A percentile compares a stretch with the other conserved stretches of the same genome.
Conservation (phyloP, 2,113 vertebrate species). For the Scomber japonicus region DNA sequence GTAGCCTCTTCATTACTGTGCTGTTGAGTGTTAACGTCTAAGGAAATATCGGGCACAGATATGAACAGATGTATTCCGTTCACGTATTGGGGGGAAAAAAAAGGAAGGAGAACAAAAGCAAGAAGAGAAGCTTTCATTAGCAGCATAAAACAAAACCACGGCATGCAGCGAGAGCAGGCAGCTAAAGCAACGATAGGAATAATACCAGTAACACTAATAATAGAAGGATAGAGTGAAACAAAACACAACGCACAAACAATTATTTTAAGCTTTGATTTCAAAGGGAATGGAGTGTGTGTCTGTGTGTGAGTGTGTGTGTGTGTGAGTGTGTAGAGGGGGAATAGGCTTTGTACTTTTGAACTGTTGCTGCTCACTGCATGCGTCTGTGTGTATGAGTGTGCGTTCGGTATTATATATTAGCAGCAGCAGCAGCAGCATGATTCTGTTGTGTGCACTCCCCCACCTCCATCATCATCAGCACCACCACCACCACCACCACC, state of each 20-base stretch:
- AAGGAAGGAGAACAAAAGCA: slow-evolving; percentile 71
- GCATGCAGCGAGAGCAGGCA: slow-evolving; percentile 67
- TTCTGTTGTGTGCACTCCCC: slow-evolving; percentile 91
- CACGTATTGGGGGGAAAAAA: slow-evolving; percentile 56
- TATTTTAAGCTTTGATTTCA: slow-evolving; percentile 85
- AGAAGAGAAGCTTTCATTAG: slow-evolving; percentile 79
- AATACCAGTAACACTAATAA: slow-evolving; percentile 80
- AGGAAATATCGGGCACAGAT: slow-evolving; percentile 57
- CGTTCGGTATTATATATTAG: slow-evolving; percentile 93
- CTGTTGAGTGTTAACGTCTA: slow-evolving; percentile 54
- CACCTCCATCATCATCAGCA: slow-evolving; percentile 76
- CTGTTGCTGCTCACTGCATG: slow-evolving; percentile 86
- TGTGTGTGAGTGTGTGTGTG: slow-evolving; percentile 80
- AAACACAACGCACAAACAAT: slow-evolving; percentile 80
- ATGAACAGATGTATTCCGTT: slow-evolving; percentile 72
- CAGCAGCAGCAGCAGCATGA: slow-evolving; percentile 88
- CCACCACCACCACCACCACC: slow-evolving; percentile 38
- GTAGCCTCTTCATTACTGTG: slow-evolving; percentile 63
- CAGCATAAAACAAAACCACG: slow-evolving; percentile 72
- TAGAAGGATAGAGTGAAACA: slow-evolving; percentile 77
- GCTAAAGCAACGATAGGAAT: slow-evolving; percentile 77
- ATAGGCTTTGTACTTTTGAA: slow-evolving; percentile 84
- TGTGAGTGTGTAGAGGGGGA: slow-evolving; percentile 29
- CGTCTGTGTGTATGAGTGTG: slow-evolving; percentile 86
- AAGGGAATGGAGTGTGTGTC: slow-evolving; percentile 75